phyloP scores from a whole-genome alignment of 2,797 vertebrate genomes.

The Hemibagrus guttatus region DNA sequence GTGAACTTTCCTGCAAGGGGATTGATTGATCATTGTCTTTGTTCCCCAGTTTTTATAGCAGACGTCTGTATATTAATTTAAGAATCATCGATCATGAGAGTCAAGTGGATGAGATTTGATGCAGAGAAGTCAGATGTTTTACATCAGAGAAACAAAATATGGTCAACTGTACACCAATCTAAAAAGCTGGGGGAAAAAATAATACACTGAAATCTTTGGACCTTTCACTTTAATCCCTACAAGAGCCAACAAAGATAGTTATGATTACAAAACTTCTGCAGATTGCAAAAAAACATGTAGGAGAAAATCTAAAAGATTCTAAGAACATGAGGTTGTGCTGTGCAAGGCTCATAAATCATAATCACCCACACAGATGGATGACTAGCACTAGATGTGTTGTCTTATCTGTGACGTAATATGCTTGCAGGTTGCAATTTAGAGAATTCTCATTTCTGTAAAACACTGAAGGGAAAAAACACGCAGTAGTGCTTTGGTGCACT shows the following conservation, averaged over 20 bases:
- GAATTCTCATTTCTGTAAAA: constrained; percentile 35
- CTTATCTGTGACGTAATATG: constrained; percentile 29
- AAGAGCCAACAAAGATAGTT: not conserved
- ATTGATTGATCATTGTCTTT: not conserved
- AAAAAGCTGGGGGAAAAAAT: not conserved
- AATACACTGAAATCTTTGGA: not conserved
- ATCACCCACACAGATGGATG: constrained; percentile 47
- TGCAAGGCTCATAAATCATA: constrained; percentile 41
- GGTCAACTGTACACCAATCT: not conserved
- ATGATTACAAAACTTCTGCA: not conserved
- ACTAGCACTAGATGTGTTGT: constrained; percentile 39
- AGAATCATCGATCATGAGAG: not conserved
- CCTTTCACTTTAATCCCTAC: not conserved
- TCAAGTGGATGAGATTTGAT: not conserved
- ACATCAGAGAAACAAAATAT: constrained; percentile 3
- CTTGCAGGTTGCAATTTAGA: constrained; percentile 37
- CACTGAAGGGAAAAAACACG: constrained; percentile 7
- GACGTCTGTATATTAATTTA: not conserved
- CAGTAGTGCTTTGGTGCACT: constrained; percentile 17
- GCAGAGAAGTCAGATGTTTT: not conserved
- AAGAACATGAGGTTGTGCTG: not conserved
- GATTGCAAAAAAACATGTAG: constrained; percentile 22
- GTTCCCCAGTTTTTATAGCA: not conserved
- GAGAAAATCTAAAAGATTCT: constrained; percentile 24
- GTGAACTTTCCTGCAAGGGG: not conserved